These are phyloP conservation scores for Gobiocypris rarus DNA, from an alignment of 2,113 vertebrate species.

Conservation along the genomic window DNA sequence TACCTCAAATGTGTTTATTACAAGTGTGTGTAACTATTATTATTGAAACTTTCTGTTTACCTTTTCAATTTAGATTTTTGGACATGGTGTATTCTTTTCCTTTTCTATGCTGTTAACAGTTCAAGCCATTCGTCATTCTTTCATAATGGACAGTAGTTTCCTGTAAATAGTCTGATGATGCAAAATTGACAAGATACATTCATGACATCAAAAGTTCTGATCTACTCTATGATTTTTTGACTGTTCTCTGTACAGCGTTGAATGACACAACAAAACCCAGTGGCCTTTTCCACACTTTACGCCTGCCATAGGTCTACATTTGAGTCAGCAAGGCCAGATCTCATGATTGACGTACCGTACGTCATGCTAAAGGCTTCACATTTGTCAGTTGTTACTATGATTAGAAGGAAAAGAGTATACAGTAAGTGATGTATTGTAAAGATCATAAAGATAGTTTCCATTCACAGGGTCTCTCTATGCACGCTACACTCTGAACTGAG, in stretches of 20 bases:
- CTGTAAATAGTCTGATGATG: slow-evolving; percentile 8
- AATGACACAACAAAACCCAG: background rate
- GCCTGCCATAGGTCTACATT: background rate
- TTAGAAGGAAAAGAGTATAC: background rate
- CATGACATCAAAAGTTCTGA: background rate
- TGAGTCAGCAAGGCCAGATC: slow-evolving; percentile 1
- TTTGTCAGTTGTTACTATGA: background rate
- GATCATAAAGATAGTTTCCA: background rate
- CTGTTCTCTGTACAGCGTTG: background rate
- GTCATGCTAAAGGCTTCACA: background rate
- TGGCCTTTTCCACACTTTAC: background rate
- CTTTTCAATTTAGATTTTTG: background rate
- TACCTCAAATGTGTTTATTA: no score
- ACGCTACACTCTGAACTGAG: no score
- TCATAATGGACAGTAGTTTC: background rate
- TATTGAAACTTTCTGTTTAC: background rate
- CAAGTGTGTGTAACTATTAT: no score
- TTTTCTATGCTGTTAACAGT: background rate
- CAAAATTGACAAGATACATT: background rate
- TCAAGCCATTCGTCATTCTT: background rate
- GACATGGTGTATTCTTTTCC: no score
- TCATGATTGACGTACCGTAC: background rate
- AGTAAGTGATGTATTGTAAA: background rate
- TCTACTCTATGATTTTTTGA: background rate
- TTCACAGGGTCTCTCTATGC: background rate